Conservation (phyloP, 2,113 vertebrate genomes). For the Mesembrinibis cayennensis region DNA sequence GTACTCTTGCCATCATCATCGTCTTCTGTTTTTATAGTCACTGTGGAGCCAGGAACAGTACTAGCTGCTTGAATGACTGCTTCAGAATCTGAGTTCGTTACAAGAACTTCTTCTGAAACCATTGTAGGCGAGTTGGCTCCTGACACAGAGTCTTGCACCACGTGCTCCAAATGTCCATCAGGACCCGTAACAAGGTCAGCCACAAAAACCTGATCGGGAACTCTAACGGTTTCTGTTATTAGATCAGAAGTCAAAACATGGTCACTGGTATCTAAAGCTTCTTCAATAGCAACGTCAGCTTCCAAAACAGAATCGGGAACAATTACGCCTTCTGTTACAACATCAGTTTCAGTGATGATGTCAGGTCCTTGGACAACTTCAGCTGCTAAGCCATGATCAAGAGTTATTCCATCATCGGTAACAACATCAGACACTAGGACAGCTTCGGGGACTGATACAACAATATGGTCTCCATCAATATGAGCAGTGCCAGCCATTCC, state of each 20-base stretch:
- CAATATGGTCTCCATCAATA: constrained; percentile 97
- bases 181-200: constrained; percentile 90
- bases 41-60: constrained; percentile 81
- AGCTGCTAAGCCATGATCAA: constrained; percentile 90
- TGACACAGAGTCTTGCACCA: constrained; percentile 80
- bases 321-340: constrained; percentile 88
- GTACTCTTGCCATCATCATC: constrained; percentile 90
- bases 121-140: constrained; percentile 79
- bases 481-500: constrained; percentile 97
- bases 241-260: constrained; percentile 89
- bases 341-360: constrained; percentile 83
- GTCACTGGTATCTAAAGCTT: constrained; percentile 85
- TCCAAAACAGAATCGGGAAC: constrained; percentile 89
- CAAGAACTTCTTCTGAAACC: constrained; percentile 93
- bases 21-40: constrained; percentile 90
- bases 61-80: constrained; percentile 86
- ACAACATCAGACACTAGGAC: constrained; percentile 96
- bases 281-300: constrained; percentile 91
- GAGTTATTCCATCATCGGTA: constrained; percentile 92
- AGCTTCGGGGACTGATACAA: constrained; percentile 95
- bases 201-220: constrained; percentile 94
- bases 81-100: constrained; percentile 86
- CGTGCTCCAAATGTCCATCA: constrained; percentile 88
- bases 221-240: constrained; percentile 79
- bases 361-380: constrained; percentile 91